Conservation (phyloP, 2,888 invertebrate species). For the Sinodicranocentrus sp. region DNA sequence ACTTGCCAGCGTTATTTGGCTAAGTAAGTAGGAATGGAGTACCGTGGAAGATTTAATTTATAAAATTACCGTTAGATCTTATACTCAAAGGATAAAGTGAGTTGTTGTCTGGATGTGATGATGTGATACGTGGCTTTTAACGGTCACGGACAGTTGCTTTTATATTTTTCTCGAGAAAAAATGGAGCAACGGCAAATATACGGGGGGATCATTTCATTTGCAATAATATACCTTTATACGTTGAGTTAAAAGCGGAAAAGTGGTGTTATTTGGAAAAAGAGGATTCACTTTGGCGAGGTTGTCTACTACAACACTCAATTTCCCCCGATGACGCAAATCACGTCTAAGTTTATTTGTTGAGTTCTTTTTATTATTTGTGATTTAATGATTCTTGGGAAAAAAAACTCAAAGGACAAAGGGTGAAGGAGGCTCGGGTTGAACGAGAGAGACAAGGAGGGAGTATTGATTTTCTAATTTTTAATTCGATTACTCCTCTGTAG, state of each 20-base stretch:
- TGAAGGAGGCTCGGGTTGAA: not conserved
- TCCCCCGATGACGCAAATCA: constrained; percentile 40
- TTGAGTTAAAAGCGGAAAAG: too few species aligned
- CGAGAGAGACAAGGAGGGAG: not conserved
- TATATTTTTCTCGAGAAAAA: too few species aligned
- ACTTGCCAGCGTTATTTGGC: too few species aligned
- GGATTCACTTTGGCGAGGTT: too few species aligned
- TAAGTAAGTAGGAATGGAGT: not conserved
- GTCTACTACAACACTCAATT: not conserved
- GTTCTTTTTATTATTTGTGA: not conserved
- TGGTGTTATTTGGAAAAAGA: too few species aligned
- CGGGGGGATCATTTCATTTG: too few species aligned
- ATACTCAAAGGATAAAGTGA: constrained; percentile 32
- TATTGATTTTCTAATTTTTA: constrained; percentile 24
- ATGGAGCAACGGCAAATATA: not conserved
- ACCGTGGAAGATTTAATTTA: constrained; percentile 37
- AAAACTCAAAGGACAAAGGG: not conserved
- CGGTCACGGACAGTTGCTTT: too few species aligned
- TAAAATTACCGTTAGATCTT: constrained; percentile 46
- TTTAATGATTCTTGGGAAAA: not conserved
- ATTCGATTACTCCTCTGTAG: too few species aligned
- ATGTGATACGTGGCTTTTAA: too few species aligned
- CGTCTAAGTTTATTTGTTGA: constrained; percentile 3
- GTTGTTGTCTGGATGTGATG: not conserved
- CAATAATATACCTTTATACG: too few species aligned